These are phyloP conservation scores for Crypturellus undulatus DNA, from an alignment of 2,113 vertebrate species.

Conservation along the genomic window DNA sequence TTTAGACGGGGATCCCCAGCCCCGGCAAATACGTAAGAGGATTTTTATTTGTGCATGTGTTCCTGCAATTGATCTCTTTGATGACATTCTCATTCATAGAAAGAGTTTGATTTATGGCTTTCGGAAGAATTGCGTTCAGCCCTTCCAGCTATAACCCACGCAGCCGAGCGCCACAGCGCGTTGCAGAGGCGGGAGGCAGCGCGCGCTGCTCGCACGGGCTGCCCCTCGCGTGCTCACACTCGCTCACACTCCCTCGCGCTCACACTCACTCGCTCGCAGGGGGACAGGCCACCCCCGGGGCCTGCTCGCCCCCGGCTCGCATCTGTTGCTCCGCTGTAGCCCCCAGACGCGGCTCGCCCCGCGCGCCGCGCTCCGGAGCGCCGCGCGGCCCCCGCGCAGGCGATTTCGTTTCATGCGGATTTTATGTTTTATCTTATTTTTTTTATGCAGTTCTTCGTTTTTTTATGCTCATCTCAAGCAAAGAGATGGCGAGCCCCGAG, in stretches of 20 bases:
- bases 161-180: constrained; percentile 47
- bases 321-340: constrained; percentile 11
- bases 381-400: neutral
- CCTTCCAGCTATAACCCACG: constrained; percentile 76
- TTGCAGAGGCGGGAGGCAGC: neutral
- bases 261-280: neutral
- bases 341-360: neutral
- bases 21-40: constrained; percentile 91
- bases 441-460: neutral
- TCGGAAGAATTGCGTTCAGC: constrained; percentile 82
- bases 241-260: neutral
- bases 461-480: neutral
- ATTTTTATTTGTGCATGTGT: constrained; percentile 96
- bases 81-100: constrained; percentile 98
- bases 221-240: rapidly evolving
- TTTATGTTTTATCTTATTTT: neutral
- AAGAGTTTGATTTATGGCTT: constrained; percentile 97
- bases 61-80: constrained; percentile 95
- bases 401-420: neutral
- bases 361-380: neutral
- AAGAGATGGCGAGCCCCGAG: neutral
- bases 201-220: neutral
- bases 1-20: constrained; percentile 88
- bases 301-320: neutral
- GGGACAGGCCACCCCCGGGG: neutral